Evolutionary conservation across 2,888 invertebrate genomes (phyloP).

Genomic region (Conchocele bisecta): DNA sequence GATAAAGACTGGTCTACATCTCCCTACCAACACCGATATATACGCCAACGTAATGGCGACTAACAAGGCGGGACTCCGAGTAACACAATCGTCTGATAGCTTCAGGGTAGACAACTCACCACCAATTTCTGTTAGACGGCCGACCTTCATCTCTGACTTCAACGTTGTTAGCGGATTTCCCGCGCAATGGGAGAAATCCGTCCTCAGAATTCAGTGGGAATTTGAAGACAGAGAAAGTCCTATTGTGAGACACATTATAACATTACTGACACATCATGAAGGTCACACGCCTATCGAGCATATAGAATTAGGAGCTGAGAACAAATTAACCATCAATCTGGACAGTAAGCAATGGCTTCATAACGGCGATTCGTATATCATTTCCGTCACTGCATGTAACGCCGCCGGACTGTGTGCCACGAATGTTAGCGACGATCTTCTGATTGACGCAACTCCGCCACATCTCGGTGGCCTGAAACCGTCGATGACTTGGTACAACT

Average conservation of each 20-base stretch:
- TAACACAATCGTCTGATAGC: constrained; percentile 14
- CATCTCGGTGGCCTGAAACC: constrained; percentile 56
- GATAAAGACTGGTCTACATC: constrained; percentile 30
- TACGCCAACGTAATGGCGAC: constrained; percentile 23
- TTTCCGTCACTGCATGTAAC: constrained; percentile 53
- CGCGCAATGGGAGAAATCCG: constrained; percentile 47
- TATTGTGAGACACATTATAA: constrained; percentile 35
- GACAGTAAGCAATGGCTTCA: constrained; percentile 31
- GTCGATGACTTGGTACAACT: constrained; percentile 36
- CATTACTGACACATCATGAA: constrained; percentile 37
- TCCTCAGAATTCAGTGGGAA: constrained; percentile 36
- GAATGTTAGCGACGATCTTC: constrained; percentile 30
- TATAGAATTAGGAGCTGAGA: constrained; percentile 33
- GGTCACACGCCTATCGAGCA: constrained; percentile 46
- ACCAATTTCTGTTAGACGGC: constrained; percentile 2
- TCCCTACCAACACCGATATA: constrained; percentile 29
- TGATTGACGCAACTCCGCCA: constrained; percentile 65
- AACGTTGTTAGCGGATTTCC: neutral
- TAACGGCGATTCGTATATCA: constrained; percentile 50
- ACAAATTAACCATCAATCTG: constrained; percentile 31
- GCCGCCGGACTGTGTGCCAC: constrained; percentile 52
- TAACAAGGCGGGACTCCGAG: no score
- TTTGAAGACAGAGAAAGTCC: constrained; percentile 51
- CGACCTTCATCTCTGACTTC: neutral
- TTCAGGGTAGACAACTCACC: constrained; percentile 21